Evolutionary conservation across 2,113 vertebrate genomes (phyloP), one percentile per base, ranked within the genome.

Genomic region (Larimichthys crocea): DNA sequence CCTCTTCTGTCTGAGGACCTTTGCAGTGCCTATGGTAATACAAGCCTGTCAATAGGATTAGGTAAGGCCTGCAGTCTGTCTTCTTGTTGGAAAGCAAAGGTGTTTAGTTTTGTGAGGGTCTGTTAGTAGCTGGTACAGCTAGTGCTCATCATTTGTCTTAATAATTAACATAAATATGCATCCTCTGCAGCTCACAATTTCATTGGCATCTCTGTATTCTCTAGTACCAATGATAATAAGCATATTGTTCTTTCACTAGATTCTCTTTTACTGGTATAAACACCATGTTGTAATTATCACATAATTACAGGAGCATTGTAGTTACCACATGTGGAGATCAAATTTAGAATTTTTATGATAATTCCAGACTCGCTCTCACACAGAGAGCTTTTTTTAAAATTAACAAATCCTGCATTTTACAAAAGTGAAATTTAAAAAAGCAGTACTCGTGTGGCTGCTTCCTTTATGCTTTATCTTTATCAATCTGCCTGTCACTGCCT

Each of bases 391-490:
- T 29, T 40, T 68, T 48, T 5, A 74, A 79, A 87, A 69, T 87
- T 62, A 79, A 73, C 22, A 72, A 66, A 67, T 61, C 42, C 68
- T 19, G 9, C 49, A 29, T 83, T 76, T 78, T 14, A 53, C 42
- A 68, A 83, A 85, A 76, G 26, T 12, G 12, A 3, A 55, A 80
- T 81, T 79, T 61, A 64, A 71, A 80, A 40, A 56, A 29, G 44
- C 42, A 82, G 61, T 12, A 26, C 82, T 67, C 79, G 11, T 56
- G 82, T 79, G 84, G 49, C 19, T 24, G 46, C 76, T 81, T 35
- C 52, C 57, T 90, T 85, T 80, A 60, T 83, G 24, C 29, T 90
- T 87, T 76, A 85, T 86, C 83, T 80, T 84, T 86, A 87, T 87
- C 81, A 74, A 64, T 74, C 78, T 62, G 74, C 61, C 88, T 82